Base-by-base conservation (phyloP, 2,797 vertebrate species). In the Micrastur ruficollis region DNA sequence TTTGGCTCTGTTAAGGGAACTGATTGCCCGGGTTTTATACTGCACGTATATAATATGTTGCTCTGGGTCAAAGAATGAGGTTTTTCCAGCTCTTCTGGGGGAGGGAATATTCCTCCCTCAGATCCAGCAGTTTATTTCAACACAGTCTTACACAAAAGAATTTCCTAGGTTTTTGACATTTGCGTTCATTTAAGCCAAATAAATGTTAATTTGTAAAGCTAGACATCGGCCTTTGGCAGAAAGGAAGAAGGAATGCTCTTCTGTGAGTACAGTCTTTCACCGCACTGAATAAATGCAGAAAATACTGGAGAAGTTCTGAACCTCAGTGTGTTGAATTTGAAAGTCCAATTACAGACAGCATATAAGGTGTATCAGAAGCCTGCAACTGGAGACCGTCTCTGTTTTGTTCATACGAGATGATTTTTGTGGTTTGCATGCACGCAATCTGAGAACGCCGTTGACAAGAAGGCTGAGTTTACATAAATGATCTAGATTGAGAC, bases 381-480 rank as follows among this genome's bases (percentile, higher is more conserved):
- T 92, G 97, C 96, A 97, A 98, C 79, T 49, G 19, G 97, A 98
- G 97, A 92, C 98, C 23, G 98, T 98, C 98, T 98, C 98, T 97
- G 91, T 97, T 98, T 98, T 98, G 98, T 97, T 98, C 98, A 97
- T 97, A 95, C 97, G 97, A 98, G 98, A 98, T 98, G 98, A 98
- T 98, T 98, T 98, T 97, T 98, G 98, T 92, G 98, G 98, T 98
- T 98, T 98, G 97, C 97, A 97, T 93, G 96, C 94, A 63, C 98
- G 98, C 97, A 98, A 99, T 97, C 92, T 90, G 98, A 98, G 98
- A 98, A 91, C 76, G 34, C 95, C 96, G 95, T 98, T 98, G 98
- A 98, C 98, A 98, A 98, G 98, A 98, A 98, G 98, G 98, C 98
- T 98, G 98, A 98, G 98, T 98, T 99, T 98, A 98, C 98, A 98